Evolutionary conservation across 2,797 vertebrate genomes (phyloP), one percentile per base, ranked within the genome.

Genomic region (Amblyraja radiata): DNA sequence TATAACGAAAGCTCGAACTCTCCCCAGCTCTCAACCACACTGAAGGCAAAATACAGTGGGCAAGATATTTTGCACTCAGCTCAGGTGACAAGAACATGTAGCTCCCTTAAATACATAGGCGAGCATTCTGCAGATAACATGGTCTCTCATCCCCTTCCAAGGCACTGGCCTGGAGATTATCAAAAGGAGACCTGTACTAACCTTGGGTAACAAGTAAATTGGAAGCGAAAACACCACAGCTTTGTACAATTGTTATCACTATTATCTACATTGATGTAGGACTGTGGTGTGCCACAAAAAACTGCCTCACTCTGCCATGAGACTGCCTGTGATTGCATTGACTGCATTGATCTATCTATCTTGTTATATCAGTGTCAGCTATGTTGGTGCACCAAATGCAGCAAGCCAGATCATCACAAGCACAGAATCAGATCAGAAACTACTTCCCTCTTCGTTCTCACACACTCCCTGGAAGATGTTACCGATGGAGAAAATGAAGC

Each of bases 201-300:
- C 28, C 2, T 10, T 36, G 84, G 84, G 63, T 36, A 18, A 68
- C 63, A 68, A 88, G 63, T 68, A 88, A 65, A 7, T 16, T 68
- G 63, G 63, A 65, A 63, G 61, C 32, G 4, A 68, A 88, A 36
- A 36, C n/a, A 13, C 81, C 16, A 11, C 54, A 84, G 54, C 54
- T n/a, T 84, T 36, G n/a, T 36, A 68, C 36, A 88, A 36, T 88
- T 88, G 65, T 88, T 32, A 88, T 68, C 84, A 88, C 65, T 88
- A 68, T 88, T 88, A 88, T 88, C 63, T 68, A 32, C 63, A n/a
- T 63, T 65, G 65, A 88, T 36, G 61, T 88, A 68, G 18, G 63
- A 36, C 63, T 88, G 61, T 68, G 84, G 84, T 36, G 84, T 88
- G 84, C 84, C 63, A 68, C n/a, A 32, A 68, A 88, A 88, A 88